A percentile compares a stretch with the other conserved stretches of the same genome.
Conservation (phyloP, 2,888 invertebrate genomes). For the Scaptomyza caliginosa region DNA sequence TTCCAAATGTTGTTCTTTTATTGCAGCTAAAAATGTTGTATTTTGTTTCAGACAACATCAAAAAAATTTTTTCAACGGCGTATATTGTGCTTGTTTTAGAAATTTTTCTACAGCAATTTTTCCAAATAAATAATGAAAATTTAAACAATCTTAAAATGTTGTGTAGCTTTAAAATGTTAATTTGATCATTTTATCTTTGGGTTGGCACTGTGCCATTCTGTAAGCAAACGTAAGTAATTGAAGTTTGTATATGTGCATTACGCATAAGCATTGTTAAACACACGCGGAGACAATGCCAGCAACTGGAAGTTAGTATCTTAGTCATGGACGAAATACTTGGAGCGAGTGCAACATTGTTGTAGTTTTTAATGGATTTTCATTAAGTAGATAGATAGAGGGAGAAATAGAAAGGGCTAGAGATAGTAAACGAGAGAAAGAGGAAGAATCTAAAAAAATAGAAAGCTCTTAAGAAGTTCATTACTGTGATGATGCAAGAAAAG, state of each 20-base stretch:
- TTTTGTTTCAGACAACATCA: conserved; percentile 29
- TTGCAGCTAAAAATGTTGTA: conserved; percentile 31
- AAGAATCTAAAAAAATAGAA: conserved; percentile 33
- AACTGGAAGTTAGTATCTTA: conserved; percentile 14
- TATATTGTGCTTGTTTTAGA: conserved; percentile 41
- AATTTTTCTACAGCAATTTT: conserved; percentile 23
- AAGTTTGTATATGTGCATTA: conserved; percentile 70
- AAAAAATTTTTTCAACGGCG: conserved; percentile 40
- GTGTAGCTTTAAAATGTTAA: not conserved
- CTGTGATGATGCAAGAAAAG: conserved; percentile 60
- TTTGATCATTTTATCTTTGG: not conserved
- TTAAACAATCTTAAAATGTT: not conserved
- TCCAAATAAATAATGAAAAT: not conserved
- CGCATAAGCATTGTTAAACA: conserved; percentile 67
- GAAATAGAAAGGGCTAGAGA: not conserved
- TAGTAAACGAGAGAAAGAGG: not conserved
- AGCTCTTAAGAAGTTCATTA: conserved; percentile 80
- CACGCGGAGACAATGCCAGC: conserved; percentile 25
- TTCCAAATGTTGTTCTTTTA: conserved; percentile 33
- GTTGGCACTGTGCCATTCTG: no score
- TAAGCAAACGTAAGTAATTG: conserved; percentile 6
- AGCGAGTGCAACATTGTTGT: conserved; percentile 63
- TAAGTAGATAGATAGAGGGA: conserved; percentile 43
- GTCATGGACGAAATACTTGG: conserved; percentile 18
- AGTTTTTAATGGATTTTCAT: conserved; percentile 80